These are phyloP conservation scores for Spea hammondii DNA, from an alignment of 2,797 vertebrate genomes.

Conservation along the genomic window DNA sequence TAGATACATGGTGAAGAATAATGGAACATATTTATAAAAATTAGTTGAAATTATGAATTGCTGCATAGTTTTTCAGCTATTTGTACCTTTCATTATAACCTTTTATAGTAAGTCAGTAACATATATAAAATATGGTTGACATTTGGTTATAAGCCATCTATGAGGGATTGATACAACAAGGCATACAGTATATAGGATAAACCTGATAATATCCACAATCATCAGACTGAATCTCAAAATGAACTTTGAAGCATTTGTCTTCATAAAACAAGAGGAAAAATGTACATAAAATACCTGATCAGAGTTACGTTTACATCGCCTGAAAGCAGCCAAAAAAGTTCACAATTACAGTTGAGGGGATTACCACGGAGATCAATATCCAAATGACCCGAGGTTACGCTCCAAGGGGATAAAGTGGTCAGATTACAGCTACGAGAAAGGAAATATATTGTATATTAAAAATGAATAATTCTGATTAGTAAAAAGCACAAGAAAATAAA, in stretches of 20 bases:
- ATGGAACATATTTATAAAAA: too few relatives aligned
- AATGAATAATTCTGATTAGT: neutral
- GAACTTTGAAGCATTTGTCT: too few relatives aligned
- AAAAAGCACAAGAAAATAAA: neutral
- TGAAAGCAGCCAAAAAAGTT: slow-evolving; percentile 67
- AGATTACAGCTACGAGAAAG: slow-evolving; percentile 69
- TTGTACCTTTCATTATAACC: too few relatives aligned
- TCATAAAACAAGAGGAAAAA: too few relatives aligned
- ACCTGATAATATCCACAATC: neutral
- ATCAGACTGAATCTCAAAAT: too few relatives aligned
- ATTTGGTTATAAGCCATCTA: neutral
- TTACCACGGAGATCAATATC: slow-evolving; percentile 65
- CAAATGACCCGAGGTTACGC: slow-evolving; percentile 55
- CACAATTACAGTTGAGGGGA: slow-evolving; percentile 68
- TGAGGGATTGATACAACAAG: neutral
- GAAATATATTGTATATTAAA: neutral
- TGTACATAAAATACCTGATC: slow-evolving; percentile 60
- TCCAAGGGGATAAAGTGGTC: slow-evolving; percentile 68
- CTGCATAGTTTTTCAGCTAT: too few relatives aligned
- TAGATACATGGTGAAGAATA: too few relatives aligned
- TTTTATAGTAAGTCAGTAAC: too few relatives aligned
- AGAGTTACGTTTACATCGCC: slow-evolving; percentile 55
- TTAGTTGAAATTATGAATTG: too few relatives aligned
- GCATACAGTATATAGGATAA: neutral
- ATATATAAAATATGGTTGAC: too few relatives aligned